A percentile compares a stretch with the other conserved stretches of the same genome.
Evolutionary conservation across 30 jellyfish, hydroid and myxozoan genomes (phyloP).

Genomic region (Mastigias papua): DNA sequence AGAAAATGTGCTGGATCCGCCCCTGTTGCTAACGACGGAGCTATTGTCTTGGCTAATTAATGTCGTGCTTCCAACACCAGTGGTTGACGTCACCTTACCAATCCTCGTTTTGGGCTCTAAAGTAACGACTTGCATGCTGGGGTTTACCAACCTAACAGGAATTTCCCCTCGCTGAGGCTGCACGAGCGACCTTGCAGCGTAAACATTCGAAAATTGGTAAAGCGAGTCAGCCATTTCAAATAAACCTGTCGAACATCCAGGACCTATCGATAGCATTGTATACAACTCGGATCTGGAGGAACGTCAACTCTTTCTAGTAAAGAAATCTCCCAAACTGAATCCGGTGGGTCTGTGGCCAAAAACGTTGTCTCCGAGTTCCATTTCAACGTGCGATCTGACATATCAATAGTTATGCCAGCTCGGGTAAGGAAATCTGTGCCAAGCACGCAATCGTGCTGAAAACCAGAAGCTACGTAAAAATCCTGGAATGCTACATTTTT

Average conservation of each 20-base stretch:
- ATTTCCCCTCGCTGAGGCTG: too few species aligned
- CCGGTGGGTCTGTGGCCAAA: slow-evolving; percentile 52
- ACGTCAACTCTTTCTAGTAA: slow-evolving; percentile 1
- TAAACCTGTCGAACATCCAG: slow-evolving; percentile 59
- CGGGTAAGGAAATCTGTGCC: slow-evolving; percentile 34
- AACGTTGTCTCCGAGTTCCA: slow-evolving; percentile 37
- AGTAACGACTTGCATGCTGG: too few species aligned
- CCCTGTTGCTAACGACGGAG: slow-evolving; percentile 26
- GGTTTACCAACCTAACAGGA: too few species aligned
- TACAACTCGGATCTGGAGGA: slow-evolving; percentile 26
- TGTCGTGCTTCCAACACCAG: neutral
- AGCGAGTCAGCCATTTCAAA: slow-evolving; percentile 32
- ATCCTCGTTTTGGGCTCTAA: too few species aligned
- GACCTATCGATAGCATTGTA: slow-evolving; percentile 37
- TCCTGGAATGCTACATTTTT: too few species aligned
- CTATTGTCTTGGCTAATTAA: neutral
- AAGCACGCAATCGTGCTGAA: too few species aligned
- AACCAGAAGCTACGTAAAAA: too few species aligned
- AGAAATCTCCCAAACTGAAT: slow-evolving; percentile 20
- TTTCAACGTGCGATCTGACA: slow-evolving; percentile 50
- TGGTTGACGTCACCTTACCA: too few species aligned
- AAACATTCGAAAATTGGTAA: too few species aligned
- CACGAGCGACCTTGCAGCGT: too few species aligned
- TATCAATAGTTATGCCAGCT: too few species aligned
- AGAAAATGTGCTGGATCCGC: too few species aligned